phyloP scores from a whole-genome alignment of 1,140 invertebrate species.

The Tribolium castaneum region DNA sequence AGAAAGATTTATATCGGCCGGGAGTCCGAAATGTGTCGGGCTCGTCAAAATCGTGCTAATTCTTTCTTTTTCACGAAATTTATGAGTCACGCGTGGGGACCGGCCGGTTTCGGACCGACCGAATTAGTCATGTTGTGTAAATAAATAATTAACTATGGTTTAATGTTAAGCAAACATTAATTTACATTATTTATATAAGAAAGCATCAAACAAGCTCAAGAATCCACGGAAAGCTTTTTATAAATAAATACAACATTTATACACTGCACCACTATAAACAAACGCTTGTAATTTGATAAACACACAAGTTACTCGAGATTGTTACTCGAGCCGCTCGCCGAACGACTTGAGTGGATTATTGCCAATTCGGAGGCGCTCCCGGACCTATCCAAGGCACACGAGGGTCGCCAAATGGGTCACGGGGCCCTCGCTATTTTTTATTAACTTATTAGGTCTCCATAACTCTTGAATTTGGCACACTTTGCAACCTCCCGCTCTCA shows the following conservation, averaged over 20 bases:
- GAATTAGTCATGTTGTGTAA: constrained; percentile 21
- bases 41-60: not conserved
- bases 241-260: constrained; percentile 19
- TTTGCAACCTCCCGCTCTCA: no score
- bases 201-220: constrained; percentile 8
- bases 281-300: constrained; percentile 24
- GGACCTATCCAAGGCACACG: not conserved
- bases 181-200: constrained; percentile 28
- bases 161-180: constrained; percentile 26
- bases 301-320: not conserved
- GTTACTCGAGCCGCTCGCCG: not conserved
- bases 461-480: no score
- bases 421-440: not conserved
- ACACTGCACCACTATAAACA: constrained; percentile 9
- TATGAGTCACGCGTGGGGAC: constrained; percentile 19
- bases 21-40: constrained; percentile 7
- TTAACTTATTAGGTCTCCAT: constrained; percentile 5
- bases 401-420: constrained; percentile 4
- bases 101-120: not conserved
- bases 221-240: constrained; percentile 13
- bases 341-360: not conserved
- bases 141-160: constrained; percentile 29
- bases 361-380: not conserved
- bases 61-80: constrained; percentile 1
- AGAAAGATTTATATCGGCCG: constrained; percentile 7